These are phyloP conservation scores for Cynaeus angustus DNA, from an alignment of 2,888 invertebrate genomes.

Conservation along the genomic window DNA sequence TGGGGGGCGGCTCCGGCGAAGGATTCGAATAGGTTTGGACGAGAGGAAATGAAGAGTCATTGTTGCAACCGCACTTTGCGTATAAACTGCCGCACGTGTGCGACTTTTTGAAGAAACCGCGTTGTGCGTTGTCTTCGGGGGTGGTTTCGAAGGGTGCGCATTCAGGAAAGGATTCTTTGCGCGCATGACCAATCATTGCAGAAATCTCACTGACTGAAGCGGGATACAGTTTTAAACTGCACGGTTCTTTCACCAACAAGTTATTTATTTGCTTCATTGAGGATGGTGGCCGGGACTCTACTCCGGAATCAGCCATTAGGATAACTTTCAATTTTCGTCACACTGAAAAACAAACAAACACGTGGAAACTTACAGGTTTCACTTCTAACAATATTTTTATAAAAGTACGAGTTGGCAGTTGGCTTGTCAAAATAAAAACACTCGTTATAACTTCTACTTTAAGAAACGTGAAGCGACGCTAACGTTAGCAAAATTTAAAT, in stretches of 20 bases:
- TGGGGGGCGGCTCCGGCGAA: slow-evolving; percentile 50
- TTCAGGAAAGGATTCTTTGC: slow-evolving; percentile 58
- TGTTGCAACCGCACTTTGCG: slow-evolving; percentile 69
- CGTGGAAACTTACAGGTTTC: slow-evolving; percentile 25
- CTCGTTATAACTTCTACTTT: not conserved
- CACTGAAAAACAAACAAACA: slow-evolving; percentile 45
- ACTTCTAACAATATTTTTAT: slow-evolving; percentile 7
- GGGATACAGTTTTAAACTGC: slow-evolving; percentile 59
- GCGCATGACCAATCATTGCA: slow-evolving; percentile 64
- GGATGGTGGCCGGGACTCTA: slow-evolving; percentile 50
- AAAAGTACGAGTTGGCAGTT: not conserved
- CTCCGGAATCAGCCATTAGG: slow-evolving; percentile 56
- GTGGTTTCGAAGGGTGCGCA: slow-evolving; percentile 51
- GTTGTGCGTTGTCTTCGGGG: slow-evolving; percentile 45
- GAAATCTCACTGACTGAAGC: slow-evolving; percentile 60
- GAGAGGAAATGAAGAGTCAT: slow-evolving; percentile 52
- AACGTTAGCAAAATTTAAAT: not conserved
- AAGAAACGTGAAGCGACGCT: no score
- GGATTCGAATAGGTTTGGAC: slow-evolving; percentile 25
- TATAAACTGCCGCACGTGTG: slow-evolving; percentile 71
- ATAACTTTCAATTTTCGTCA: slow-evolving; percentile 50
- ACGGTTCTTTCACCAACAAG: slow-evolving; percentile 52
- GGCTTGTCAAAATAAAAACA: slow-evolving; percentile 1
- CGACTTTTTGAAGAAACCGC: slow-evolving; percentile 64
- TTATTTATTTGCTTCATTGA: slow-evolving; percentile 57